Evolutionary conservation across 2,888 invertebrate species (phyloP).

Genomic region (Xestia xanthographa): DNA sequence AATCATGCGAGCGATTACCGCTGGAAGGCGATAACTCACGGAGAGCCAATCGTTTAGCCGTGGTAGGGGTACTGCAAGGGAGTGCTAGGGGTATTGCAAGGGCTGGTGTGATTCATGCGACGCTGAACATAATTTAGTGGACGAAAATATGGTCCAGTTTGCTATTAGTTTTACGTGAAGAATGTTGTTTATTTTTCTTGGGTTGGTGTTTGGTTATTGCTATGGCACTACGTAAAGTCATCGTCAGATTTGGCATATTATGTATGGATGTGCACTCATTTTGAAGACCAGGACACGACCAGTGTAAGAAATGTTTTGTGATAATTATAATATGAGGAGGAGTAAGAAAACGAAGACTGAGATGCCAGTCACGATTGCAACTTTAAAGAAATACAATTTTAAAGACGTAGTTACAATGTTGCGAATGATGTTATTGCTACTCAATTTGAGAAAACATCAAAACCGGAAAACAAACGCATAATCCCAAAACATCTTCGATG

Average conservation of each 20-base stretch:
- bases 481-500: background rate
- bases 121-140: constrained; percentile 62
- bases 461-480: background rate
- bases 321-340: background rate
- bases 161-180: constrained; percentile 40
- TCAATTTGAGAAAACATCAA: background rate
- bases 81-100: constrained; percentile 56
- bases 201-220: background rate
- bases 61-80: constrained; percentile 46
- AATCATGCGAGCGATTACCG: constrained; percentile 68
- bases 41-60: constrained; percentile 69
- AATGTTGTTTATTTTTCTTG: constrained; percentile 29
- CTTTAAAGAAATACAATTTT: background rate
- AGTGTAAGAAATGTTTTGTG: background rate
- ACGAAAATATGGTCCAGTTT: constrained; percentile 50
- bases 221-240: background rate
- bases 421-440: too few relatives aligned
- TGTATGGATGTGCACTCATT: background rate
- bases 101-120: constrained; percentile 63
- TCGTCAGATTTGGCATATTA: background rate
- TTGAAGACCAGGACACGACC: background rate
- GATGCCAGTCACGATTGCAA: background rate
- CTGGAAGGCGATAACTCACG: constrained; percentile 65
- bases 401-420: background rate
- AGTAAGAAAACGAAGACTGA: background rate